Conservation (phyloP, 1,140 invertebrate genomes). For the Rhopalosiphum padi region DNA sequence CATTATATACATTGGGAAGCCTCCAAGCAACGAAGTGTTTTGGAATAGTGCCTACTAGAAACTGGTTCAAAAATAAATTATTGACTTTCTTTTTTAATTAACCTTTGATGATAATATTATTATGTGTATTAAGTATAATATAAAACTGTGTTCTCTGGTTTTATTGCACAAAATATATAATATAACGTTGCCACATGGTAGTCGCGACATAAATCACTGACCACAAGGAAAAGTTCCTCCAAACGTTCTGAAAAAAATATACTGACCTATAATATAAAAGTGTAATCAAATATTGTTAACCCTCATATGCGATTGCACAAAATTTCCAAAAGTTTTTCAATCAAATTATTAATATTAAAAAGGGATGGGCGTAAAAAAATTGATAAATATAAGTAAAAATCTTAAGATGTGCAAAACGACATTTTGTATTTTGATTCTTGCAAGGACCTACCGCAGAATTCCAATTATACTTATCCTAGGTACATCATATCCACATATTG, state of each 20-base stretch:
- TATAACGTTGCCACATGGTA: background rate
- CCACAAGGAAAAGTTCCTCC: background rate
- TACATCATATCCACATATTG: no score
- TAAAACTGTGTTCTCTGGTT: background rate
- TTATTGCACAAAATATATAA: background rate
- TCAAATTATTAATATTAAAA: background rate
- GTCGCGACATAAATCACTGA: background rate
- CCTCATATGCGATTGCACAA: background rate
- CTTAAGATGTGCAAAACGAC: background rate
- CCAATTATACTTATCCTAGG: no score
- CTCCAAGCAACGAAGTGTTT: background rate
- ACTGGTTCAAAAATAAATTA: constrained; percentile 17
- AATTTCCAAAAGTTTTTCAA: background rate
- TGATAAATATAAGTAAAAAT: background rate
- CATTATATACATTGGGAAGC: background rate
- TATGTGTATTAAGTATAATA: no score
- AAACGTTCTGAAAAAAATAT: background rate
- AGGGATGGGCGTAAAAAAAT: background rate
- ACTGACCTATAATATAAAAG: background rate
- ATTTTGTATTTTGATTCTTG: background rate
- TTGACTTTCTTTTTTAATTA: constrained; percentile 4
- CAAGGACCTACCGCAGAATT: no score
- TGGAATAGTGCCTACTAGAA: background rate
- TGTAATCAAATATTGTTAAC: background rate
- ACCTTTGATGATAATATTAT: background rate